These are phyloP conservation scores for Peromyscus eremicus DNA, from an alignment of 2,797 vertebrate species.

Conservation along the genomic window DNA sequence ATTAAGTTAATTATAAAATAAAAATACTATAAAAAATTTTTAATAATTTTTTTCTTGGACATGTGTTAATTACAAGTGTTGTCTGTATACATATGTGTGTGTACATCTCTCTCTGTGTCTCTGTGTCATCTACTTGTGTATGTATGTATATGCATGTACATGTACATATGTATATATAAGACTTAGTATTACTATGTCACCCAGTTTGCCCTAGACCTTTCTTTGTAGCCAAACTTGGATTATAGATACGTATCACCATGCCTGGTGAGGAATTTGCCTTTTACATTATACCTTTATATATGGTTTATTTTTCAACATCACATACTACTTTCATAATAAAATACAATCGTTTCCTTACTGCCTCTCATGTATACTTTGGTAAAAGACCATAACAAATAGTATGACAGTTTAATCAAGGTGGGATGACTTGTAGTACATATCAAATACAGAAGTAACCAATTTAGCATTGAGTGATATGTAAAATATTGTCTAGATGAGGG, in stretches of 20 bases:
- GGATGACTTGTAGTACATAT: not conserved
- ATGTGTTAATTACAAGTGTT: not conserved
- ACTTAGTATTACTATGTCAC: not conserved
- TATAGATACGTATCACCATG: not conserved
- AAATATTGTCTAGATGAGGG: conserved; percentile 14
- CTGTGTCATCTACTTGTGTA: not conserved
- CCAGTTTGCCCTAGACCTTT: not conserved
- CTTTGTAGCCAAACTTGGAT: not conserved
- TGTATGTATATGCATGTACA: not conserved
- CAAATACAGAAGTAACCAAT: conserved; percentile 7
- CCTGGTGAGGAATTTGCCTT: not conserved
- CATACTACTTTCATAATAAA: conserved; percentile 18
- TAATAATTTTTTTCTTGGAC: not conserved
- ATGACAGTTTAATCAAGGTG: not conserved
- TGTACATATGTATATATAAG: not conserved
- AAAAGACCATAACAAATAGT: not conserved
- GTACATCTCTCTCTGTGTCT: not conserved
- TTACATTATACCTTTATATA: not conserved
- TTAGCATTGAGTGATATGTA: conserved; percentile 26
- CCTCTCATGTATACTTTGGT: not conserved
- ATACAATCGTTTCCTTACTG: not conserved
- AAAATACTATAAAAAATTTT: no score
- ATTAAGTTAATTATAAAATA: no score
- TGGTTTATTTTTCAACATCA: conserved; percentile 6
- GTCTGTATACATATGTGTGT: not conserved